Evolutionary conservation across 1,140 invertebrate species (phyloP).

Genomic region (Mizuhopecten yessoensis): DNA sequence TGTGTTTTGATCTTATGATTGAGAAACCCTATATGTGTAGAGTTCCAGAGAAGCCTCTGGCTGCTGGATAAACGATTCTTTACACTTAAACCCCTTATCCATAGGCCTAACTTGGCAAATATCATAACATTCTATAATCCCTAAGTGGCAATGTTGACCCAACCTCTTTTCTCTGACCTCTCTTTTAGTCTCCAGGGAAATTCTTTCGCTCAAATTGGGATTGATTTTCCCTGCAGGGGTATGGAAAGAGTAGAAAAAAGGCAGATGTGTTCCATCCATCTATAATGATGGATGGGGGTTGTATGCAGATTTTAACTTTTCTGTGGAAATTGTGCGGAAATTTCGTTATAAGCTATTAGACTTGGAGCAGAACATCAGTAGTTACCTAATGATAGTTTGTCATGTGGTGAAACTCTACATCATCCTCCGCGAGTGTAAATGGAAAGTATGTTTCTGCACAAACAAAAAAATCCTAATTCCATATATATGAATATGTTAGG

Average conservation of each 20-base stretch:
- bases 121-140: slow-evolving; percentile 29
- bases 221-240: slow-evolving; percentile 37
- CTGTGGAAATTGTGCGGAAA: slow-evolving; percentile 29
- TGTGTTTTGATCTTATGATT: neutral
- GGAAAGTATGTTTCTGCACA: neutral
- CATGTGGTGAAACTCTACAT: neutral
- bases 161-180: slow-evolving; percentile 17
- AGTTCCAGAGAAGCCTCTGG: neutral
- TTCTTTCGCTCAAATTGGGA: slow-evolving; percentile 15
- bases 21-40: neutral
- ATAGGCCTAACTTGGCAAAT: neutral
- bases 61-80: neutral
- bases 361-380: neutral
- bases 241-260: slow-evolving; percentile 2
- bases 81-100: no score
- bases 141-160: neutral
- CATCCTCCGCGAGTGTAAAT: neutral
- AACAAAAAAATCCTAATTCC: neutral
- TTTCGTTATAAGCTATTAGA: slow-evolving; percentile 25
- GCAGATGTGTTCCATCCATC: slow-evolving; percentile 30
- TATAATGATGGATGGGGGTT: neutral
- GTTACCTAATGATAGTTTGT: neutral
- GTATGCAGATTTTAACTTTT: slow-evolving; percentile 39
- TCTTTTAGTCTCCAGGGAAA: slow-evolving; percentile 1
- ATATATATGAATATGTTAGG: neutral